Base-by-base conservation (phyloP, 1,140 invertebrate genomes). In the Campoletis sonorensis region DNA sequence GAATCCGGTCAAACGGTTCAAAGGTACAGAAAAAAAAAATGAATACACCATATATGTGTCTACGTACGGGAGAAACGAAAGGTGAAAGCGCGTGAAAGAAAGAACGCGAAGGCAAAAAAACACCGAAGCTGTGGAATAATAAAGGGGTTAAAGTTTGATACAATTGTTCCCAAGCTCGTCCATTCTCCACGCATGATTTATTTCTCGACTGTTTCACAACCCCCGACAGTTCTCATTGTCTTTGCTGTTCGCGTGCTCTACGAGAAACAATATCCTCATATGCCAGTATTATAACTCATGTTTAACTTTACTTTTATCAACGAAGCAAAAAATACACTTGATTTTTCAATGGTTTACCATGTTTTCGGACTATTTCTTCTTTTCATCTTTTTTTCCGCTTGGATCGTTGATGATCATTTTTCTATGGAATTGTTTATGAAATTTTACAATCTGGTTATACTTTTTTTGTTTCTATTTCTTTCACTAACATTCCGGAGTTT, bases 61-160 rank as follows among this genome's bases (percentile, higher is more conserved):
- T n/a, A 21, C 30, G 68, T 18, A 45, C 49, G 72, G 26, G 72
- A 54, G 51, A 40, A 21, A 61, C 40, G 27, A 54, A 64, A 33
- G 51, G 40, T 8, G 40, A 77, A 58, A 75, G 81, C 79, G 81
- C 45, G 78, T 79, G 82, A 81, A 72, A 82, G 71, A 84, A 45
- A 83, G 84, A 82, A 85, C 85, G 78, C 68, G 68, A 78, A 82
- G 84, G 80, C 85, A 87, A 85, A 83, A 83, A 87, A 80, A 86
- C 87, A 88, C 86, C 86, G 83, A 87, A 83, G 85, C 85, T 83
- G 86, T 86, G 87, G 86, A 84, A 84, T 86, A 86, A 88, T 83
- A 87, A 87, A 87, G 85, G 87, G 75, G 27, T 77, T 61, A 64
- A 77, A 77, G 26, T 77, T 77, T 77, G 75, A 77, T 77, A 77